These are phyloP conservation scores for Brachyrhaphis roseni DNA, from an alignment of 2,797 vertebrate genomes.

Conservation along the genomic window DNA sequence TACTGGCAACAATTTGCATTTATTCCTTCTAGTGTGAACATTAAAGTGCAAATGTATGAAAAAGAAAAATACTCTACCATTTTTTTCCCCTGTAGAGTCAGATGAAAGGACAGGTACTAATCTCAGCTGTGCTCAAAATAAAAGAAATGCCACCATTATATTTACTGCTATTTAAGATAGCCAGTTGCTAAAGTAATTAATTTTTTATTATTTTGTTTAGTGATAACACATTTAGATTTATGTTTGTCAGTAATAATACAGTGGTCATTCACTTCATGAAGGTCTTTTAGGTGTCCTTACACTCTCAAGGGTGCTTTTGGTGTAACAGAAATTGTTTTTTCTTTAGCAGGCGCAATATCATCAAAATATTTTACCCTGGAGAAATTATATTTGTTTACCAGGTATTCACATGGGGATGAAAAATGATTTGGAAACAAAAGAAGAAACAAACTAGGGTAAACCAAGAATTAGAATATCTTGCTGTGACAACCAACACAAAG, in stretches of 20 bases:
- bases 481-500: not conserved
- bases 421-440: not conserved
- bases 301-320: not conserved
- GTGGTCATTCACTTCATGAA: not conserved
- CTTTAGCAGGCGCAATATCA: not conserved
- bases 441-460: not conserved
- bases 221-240: not conserved
- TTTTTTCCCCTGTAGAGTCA: constrained; percentile 1
- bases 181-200: not conserved
- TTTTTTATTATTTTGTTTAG: not conserved
- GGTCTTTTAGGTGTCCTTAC: not conserved
- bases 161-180: not conserved
- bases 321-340: not conserved
- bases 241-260: too few relatives aligned
- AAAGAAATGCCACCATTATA: not conserved
- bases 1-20: constrained; percentile 4
- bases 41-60: not conserved
- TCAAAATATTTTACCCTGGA: not conserved
- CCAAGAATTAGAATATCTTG: not conserved
- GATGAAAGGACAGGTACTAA: not conserved
- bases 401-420: not conserved
- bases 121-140: not conserved
- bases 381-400: not conserved
- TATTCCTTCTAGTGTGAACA: not conserved
- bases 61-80: not conserved